Percentiles rank a stretch among this genome's conserved stretches.
Evolutionary conservation across 2,113 vertebrate genomes (phyloP).

Genomic region (Riparia riparia): DNA sequence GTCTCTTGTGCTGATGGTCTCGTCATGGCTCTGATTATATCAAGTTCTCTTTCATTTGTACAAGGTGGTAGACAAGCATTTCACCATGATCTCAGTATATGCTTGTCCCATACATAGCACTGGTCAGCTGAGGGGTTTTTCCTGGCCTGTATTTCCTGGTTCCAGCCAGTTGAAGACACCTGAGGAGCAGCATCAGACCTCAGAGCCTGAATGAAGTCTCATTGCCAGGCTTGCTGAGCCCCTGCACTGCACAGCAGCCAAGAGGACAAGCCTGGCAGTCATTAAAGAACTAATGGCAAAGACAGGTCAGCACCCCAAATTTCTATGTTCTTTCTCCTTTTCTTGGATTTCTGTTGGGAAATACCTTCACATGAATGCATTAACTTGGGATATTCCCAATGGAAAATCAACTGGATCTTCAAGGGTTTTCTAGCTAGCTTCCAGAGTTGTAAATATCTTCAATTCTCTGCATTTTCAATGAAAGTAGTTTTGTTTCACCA

Average conservation of each 20-base stretch:
- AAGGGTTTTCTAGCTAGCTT: not conserved
- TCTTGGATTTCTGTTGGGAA: not conserved
- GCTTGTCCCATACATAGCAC: not conserved
- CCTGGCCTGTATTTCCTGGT: fast-evolving
- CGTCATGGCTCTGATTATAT: not conserved
- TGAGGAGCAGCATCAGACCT: not conserved
- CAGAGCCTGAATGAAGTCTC: not conserved
- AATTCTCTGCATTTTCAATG: not conserved
- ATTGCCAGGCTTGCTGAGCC: not conserved
- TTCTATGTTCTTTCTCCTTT: not conserved
- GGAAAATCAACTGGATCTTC: not conserved
- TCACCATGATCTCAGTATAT: not conserved
- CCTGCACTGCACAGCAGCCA: not conserved
- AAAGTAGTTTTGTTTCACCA: not conserved
- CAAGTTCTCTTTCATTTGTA: not conserved
- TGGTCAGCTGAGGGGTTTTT: not conserved
- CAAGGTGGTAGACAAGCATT: not conserved
- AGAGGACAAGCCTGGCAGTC: not conserved
- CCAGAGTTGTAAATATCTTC: not conserved
- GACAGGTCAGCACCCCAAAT: not conserved
- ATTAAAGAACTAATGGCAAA: not conserved
- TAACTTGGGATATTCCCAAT: not conserved
- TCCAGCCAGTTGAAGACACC: not conserved
- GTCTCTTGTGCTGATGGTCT: not conserved
- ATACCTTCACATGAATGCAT: not conserved